phyloP scores from a whole-genome alignment of 2,888 invertebrate species.

The Synergus itoensis region DNA sequence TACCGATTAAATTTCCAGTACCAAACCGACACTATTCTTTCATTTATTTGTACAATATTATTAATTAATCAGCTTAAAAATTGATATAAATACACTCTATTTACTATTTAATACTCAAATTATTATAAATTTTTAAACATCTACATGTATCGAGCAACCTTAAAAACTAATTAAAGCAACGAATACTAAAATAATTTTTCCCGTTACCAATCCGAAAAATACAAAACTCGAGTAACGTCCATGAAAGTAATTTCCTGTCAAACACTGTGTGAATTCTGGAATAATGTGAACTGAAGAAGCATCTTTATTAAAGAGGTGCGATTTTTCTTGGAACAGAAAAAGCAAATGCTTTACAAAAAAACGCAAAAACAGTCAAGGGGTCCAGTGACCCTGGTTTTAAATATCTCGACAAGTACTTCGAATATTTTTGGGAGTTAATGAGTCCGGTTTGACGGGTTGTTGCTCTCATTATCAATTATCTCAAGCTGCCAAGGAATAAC shows the following conservation, averaged over 20 bases:
- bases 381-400: constrained; percentile 52
- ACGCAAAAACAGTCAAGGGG: background rate
- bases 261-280: background rate
- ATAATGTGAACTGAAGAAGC: background rate
- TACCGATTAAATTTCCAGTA: too few species aligned
- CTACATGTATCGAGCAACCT: too few species aligned
- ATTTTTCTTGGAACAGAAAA: constrained; percentile 1
- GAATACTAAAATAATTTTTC: background rate
- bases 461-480: constrained; percentile 64
- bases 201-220: background rate
- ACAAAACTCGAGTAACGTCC: background rate
- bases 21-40: too few species aligned
- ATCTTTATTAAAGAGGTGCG: background rate
- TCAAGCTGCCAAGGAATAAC: constrained; percentile 46
- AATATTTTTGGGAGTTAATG: constrained; percentile 63
- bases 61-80: too few species aligned
- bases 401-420: constrained; percentile 45
- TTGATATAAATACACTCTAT: too few species aligned
- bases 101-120: too few species aligned
- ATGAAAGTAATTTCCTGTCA: too few species aligned
- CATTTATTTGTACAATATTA: too few species aligned
- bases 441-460: constrained; percentile 72
- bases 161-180: background rate
- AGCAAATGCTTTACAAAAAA: background rate
- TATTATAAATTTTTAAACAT: too few species aligned